Evolutionary conservation across 92 coral and sea anemone genomes (phyloP), one percentile per base, ranked within the genome.

Genomic region (Desmophyllum pertusum): DNA sequence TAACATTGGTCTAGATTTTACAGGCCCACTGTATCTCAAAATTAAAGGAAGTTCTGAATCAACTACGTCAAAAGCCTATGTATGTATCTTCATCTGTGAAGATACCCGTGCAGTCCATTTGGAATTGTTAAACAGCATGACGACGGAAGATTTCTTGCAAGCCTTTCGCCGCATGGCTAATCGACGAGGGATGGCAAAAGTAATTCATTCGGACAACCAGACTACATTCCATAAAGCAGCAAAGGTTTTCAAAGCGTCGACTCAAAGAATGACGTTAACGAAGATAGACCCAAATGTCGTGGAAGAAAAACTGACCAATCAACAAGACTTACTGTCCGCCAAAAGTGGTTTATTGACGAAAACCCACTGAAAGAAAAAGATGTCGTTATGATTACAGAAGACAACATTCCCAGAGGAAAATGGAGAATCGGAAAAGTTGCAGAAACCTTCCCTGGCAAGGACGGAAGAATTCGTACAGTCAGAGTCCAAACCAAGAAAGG

Each of bases 201-300:
- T 72, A 25, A 86, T 78, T 23, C 80, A 73, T 17, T 71, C 79
- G 9, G 90, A 81, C n/a, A n/a, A n/a, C n/a, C n/a, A n/a, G n/a
- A n/a, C n/a, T 35, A 74, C 78, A 17, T 83, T 74, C 51, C 72
- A 51, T 38, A 73, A 66, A 29, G 88, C 88, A 51, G 71, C 53
- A 27, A 85, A 85, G 67, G 79, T 67, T 68, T 80, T 87, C 63
- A 81, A 81, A 46, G 64, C 70, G 59, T 72, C 87, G 29, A 83
- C 66, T 37, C 80, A 72, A 62, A 72, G 67, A 70, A 69, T 69
- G 36, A 76, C 76, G 51, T 77, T 52, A 18, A 25, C 86, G 4
- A 68, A 70, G 23, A 81, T 81, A 41, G 80, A 81, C 35, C 64
- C 81, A 2, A 70, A 68, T 50, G 81, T 36, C 35, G 86, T 81